Percentiles rank a stretch among this genome's conserved stretches.
phyloP scores from a whole-genome alignment of 2,797 vertebrate genomes.

The Anisognathus igniventris region DNA sequence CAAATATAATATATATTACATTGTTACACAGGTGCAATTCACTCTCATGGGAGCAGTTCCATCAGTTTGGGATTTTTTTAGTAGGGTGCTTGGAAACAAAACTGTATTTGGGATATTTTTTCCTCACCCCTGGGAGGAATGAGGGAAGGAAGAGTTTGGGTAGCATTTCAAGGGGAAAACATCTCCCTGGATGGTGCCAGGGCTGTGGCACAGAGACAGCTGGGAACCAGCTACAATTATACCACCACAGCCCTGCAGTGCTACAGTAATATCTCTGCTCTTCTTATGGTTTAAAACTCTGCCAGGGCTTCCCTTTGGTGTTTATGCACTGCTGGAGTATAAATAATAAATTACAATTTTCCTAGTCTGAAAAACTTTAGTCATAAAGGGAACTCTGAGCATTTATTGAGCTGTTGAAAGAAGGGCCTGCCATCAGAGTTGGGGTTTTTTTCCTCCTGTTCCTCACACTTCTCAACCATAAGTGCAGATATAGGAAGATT shows the following conservation, averaged over 20 bases:
- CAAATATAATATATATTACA: background rate
- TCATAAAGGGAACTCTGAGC: background rate
- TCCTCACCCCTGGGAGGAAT: background rate
- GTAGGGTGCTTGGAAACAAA: background rate
- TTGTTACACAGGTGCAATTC: background rate
- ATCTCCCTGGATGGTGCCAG: background rate
- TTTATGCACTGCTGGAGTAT: background rate
- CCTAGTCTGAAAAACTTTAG: background rate
- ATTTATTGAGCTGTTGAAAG: background rate
- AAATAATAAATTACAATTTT: background rate
- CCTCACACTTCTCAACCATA: background rate
- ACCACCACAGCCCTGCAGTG: background rate
- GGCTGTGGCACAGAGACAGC: background rate
- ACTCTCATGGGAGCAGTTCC: background rate
- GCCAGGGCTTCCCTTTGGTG: background rate
- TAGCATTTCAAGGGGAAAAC: background rate
- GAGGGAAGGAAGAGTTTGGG: background rate
- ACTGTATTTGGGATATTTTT: background rate
- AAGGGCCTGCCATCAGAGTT: background rate
- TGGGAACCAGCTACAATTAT: background rate
- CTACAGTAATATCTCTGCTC: background rate
- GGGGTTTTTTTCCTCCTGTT: rapidly evolving
- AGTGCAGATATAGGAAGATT: background rate
- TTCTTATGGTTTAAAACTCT: background rate
- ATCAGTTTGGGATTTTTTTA: background rate